phyloP scores from a whole-genome alignment of 2,113 vertebrate species.

The Podarcis cretensis region DNA sequence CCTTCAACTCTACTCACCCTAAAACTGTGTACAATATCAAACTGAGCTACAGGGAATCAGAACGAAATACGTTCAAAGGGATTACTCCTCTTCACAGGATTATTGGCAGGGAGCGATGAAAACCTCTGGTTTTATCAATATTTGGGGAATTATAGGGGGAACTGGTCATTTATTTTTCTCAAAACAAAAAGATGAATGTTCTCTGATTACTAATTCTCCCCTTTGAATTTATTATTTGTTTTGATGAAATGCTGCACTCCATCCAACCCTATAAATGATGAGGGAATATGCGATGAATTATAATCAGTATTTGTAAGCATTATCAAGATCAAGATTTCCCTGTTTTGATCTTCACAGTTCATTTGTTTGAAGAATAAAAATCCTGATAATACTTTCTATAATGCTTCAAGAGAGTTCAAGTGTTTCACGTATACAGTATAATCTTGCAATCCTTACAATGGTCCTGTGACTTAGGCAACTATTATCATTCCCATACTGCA shows the following conservation, averaged over 20 bases:
- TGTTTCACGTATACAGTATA: neutral
- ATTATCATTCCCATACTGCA: neutral
- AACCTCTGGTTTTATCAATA: slow-evolving; percentile 42
- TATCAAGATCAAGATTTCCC: neutral
- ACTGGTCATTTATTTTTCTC: neutral
- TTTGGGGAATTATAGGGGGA: neutral
- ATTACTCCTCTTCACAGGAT: slow-evolving; percentile 10
- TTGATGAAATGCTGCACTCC: neutral
- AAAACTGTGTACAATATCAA: slow-evolving; percentile 50
- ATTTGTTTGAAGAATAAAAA: neutral
- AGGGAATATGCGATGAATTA: neutral
- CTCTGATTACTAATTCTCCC: neutral
- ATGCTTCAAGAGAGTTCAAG: neutral
- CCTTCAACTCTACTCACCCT: neutral
- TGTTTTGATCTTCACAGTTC: neutral
- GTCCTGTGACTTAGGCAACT: neutral
- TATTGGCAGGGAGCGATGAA: slow-evolving; percentile 15
- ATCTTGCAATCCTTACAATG: neutral
- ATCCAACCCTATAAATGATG: slow-evolving; percentile 26
- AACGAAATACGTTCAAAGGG: slow-evolving; percentile 43
- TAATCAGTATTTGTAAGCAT: neutral
- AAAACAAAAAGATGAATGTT: neutral
- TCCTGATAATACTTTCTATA: too few relatives aligned
- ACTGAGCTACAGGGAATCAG: slow-evolving; percentile 16
- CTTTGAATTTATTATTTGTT: neutral